Conservation (phyloP, 2,797 vertebrate genomes). For the Lagodon rhomboides region DNA sequence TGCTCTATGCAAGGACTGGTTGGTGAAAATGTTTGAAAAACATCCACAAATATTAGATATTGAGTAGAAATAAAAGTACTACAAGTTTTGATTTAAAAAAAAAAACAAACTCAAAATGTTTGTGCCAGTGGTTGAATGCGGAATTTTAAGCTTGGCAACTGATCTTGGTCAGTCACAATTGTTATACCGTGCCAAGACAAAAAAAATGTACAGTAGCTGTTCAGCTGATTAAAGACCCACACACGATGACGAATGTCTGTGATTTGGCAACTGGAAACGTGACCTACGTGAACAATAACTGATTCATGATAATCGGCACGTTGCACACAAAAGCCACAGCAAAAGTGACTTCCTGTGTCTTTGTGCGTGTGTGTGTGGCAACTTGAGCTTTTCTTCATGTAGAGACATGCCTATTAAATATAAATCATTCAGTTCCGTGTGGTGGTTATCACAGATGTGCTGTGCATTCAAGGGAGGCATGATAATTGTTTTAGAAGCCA, state of each 20-base stretch:
- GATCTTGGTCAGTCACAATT: not conserved
- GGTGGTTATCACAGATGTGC: not conserved
- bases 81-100: no score
- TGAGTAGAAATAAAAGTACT: not conserved
- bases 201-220: conserved; percentile 18
- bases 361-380: no score
- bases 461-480: not conserved
- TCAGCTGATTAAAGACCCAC: not conserved
- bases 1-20: not conserved
- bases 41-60: not conserved
- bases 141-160: no score
- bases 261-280: not conserved
- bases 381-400: not conserved
- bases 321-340: not conserved
- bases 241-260: not conserved
- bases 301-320: not conserved
- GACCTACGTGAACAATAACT: not conserved
- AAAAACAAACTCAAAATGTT: no score
- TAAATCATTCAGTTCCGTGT: not conserved
- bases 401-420: not conserved
- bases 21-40: not conserved
- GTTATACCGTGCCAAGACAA: not conserved
- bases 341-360: not conserved
- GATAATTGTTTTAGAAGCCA: not conserved
- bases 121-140: no score